Base-by-base conservation (phyloP, 2,888 invertebrate genomes). In the Xestobium rufovillosum region DNA sequence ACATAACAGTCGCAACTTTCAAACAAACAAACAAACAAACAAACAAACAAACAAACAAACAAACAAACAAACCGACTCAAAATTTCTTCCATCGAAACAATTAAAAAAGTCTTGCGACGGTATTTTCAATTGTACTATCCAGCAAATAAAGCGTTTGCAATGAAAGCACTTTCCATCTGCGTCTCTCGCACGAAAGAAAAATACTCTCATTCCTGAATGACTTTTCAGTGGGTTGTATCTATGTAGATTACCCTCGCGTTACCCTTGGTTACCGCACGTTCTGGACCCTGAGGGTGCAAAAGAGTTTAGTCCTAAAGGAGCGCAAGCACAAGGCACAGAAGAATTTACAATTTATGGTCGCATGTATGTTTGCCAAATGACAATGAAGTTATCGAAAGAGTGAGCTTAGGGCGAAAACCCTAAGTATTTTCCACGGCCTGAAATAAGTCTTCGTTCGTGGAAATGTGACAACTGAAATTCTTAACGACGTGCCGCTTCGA, bases 221-320 rank as follows among this genome's bases (percentile, higher is more conserved):
- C 36, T 47, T 47, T 45, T 42, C 39, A 39, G 39, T 39, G 39
- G 37, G 28, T 38, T 40, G 46, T 45, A 50, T 50, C 48, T 46
- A 49, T 48, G 50, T 50, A 47, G 47, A 50, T 50, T 48, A 44
- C 44, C 39, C 38, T 38, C 32, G 38, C 38, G 52, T 52, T 51
- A 48, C 52, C 48, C 44, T 34, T 50, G 47, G 50, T 46, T 43
- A 52, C 52, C 47, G 51, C 52, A 52, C 52, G 52, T 51, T 44
- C 27, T 34, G 39, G 35, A 41, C 41, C 47, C 49, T 45, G 39
- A 41, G 48, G 47, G 50, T 45, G 43, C 38, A 42, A 40, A 43
- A 47, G 44, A 44, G 41, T 44, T 34, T 42, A 41, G 41, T 48
- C 32, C 40, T 37, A 32, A 38, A 43, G 36, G 35, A 41, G 34